Evolutionary conservation across 2,113 vertebrate species (phyloP).

Genomic region (Siphamia tubifer): DNA sequence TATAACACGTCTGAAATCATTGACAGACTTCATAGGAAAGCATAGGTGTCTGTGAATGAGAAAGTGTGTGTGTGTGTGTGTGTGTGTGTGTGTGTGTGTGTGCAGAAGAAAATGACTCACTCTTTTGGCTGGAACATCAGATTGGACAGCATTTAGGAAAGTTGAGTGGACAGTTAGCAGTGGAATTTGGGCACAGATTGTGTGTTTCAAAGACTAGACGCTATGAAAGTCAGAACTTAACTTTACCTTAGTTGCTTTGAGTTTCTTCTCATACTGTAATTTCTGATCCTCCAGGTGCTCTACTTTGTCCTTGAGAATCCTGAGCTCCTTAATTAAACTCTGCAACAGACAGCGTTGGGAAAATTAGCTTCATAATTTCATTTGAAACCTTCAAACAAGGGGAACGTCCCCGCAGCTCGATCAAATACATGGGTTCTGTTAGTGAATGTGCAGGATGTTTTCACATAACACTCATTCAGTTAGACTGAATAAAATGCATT

Average conservation of each 20-base stretch:
- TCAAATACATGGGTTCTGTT: not conserved
- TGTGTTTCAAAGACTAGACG: slow-evolving; percentile 20
- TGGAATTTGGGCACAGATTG: slow-evolving; percentile 40
- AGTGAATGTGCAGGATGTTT: not conserved
- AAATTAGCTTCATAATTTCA: not conserved
- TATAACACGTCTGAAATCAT: slow-evolving; percentile 1
- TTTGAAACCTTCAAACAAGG: not conserved
- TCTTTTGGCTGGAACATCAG: slow-evolving; percentile 39
- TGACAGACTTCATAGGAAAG: slow-evolving; percentile 34
- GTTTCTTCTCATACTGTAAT: slow-evolving; percentile 89
- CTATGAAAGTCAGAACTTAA: not conserved
- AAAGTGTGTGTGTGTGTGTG: slow-evolving; percentile 13
- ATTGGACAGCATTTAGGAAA: slow-evolving; percentile 66
- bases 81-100: not conserved
- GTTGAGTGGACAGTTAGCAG: slow-evolving; percentile 48
- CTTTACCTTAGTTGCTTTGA: slow-evolving; percentile 93
- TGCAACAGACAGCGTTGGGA: slow-evolving; percentile 43
- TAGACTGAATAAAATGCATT: not conserved
- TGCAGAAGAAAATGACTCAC: slow-evolving; percentile 58
- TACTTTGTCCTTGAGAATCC: slow-evolving; percentile 90
- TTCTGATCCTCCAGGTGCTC: slow-evolving; percentile 94
- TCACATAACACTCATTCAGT: not conserved
- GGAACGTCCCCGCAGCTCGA: not conserved
- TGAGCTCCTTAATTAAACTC: slow-evolving; percentile 89
- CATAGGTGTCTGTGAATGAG: slow-evolving; percentile 23